Evolutionary conservation across 2,888 invertebrate genomes (phyloP), one percentile per base, ranked within the genome.

Genomic region (Pegoplata infirma): DNA sequence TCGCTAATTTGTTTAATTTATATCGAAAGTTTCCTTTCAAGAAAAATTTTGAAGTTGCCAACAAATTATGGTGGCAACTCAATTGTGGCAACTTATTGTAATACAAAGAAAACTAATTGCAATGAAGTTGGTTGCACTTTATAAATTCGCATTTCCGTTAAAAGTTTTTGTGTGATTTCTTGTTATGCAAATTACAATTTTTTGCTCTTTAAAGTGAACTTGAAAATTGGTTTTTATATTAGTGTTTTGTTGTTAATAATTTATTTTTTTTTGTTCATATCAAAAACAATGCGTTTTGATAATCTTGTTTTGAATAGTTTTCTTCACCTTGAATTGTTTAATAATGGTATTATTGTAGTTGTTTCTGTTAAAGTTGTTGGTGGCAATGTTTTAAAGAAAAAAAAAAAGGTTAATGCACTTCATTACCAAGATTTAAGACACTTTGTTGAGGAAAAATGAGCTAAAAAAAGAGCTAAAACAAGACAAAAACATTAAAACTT

Each of bases 301-400:
- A 17, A 61, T 55, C 68, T 61, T 47, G 28, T 14, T 56, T 67
- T 55, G 55, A 68, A 74, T 59, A 78, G 64, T 78, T 78, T 78
- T 78, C 69, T 74, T 78, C 78, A 78, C 78, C 78, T 78, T 78
- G 78, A 78, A 74, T 74, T 69, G 77, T 51, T 64, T 64, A 19
- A 72, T 64, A 40, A 56, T 4, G 49, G 46, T 63, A 7, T 53
- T 40, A 4, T 66, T 17, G 14, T 44, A 40, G 56, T 47, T 16
- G 16, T 49, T 40, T 7, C 7, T 40, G 58, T 12, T 21, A 21
- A 49, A 21, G 49, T n/a, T 16, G 16, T 49, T 40, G 14, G n/a
- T 40, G 58, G 21, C 49, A 21, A 49, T 49, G 49, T n/a, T 21
- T 49, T 49, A 19, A 49, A 49, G 21, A 21, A 47, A 17, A 47